Evolutionary conservation across 1,140 invertebrate genomes (phyloP), one percentile per base, ranked within the genome.

Genomic region (Orchestia grillus): DNA sequence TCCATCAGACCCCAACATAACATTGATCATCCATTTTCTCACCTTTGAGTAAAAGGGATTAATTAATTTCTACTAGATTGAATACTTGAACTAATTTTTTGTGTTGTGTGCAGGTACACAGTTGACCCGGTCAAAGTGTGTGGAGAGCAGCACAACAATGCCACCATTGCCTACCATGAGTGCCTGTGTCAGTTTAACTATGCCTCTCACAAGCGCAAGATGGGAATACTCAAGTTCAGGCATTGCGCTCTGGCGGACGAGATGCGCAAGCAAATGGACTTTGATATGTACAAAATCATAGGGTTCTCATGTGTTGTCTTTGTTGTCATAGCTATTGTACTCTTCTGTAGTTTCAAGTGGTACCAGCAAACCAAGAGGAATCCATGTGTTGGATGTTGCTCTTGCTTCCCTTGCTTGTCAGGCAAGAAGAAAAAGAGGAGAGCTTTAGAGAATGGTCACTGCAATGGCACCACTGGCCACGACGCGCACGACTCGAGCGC

Each of bases 261-360:
- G 53, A 97, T 97, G 96, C 88, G 96, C 53, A 96, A 96, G 91
- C 96, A 96, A 87, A 96, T 96, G 87, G 96, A 96, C 95, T 97
- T 97, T 96, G 95, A 97, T 43, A 87, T 96, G 45, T 97, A 96
- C 87, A 96, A 96, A 57, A 96, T 97, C 53, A 97, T 97, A 95
- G 96, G 96, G 44, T 96, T 96, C 87, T 96, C 96, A 11, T 53
- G 96, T 28, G 96, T 96, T 94, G 96, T 96, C 53, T 96, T 96
- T 77, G 44, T 96, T 42, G 96, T 97, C 44, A 91, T 96, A 95
- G 77, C 95, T 42, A 95, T 97, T 96, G 96, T 96, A 41, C 96
- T 96, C 36, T 96, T 96, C 87, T 97, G 96, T 53, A 96, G 96
- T 15, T 97, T 95, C 87, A 96, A 97, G 57, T 97, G 96, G 96